Conservation (phyloP, 2,113 vertebrate genomes). For the Lynx canadensis region DNA sequence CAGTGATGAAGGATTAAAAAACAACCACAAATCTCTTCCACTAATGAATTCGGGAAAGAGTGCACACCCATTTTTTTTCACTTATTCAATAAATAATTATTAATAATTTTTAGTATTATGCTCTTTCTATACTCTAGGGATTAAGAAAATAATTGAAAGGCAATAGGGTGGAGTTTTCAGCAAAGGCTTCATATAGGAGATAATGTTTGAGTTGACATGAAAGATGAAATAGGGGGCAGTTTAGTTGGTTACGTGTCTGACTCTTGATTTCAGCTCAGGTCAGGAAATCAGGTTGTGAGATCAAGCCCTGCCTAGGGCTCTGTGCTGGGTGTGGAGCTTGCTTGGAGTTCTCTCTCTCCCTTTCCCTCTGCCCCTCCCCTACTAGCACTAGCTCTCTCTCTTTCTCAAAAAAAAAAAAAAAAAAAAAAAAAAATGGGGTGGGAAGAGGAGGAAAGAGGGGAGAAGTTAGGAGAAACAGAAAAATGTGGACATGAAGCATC, state of each 20-base stretch:
- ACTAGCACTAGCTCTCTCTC: too few relatives aligned
- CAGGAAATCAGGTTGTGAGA: too few relatives aligned
- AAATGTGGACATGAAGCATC: background rate
- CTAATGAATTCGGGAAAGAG: background rate
- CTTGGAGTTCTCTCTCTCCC: too few relatives aligned
- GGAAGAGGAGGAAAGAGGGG: background rate
- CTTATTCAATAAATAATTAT: slow-evolving; percentile 17
- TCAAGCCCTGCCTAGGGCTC: too few relatives aligned
- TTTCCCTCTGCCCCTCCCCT: too few relatives aligned
- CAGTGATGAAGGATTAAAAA: background rate
- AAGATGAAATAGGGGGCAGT: background rate
- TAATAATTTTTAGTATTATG: slow-evolving; percentile 27
- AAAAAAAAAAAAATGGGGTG: background rate
- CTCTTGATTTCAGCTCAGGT: too few relatives aligned
- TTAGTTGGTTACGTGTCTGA: too few relatives aligned
- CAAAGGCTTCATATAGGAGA: background rate
- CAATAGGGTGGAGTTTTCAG: background rate
- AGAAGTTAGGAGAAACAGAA: background rate
- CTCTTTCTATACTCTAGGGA: background rate
- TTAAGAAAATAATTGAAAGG: background rate
- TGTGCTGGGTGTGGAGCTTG: too few relatives aligned
- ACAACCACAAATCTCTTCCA: background rate
- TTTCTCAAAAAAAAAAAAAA: too few relatives aligned
- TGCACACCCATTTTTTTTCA: background rate
- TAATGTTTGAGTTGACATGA: background rate